Base-by-base conservation (phyloP, 2,888 invertebrate species). In the Gymnocheta viridis region DNA sequence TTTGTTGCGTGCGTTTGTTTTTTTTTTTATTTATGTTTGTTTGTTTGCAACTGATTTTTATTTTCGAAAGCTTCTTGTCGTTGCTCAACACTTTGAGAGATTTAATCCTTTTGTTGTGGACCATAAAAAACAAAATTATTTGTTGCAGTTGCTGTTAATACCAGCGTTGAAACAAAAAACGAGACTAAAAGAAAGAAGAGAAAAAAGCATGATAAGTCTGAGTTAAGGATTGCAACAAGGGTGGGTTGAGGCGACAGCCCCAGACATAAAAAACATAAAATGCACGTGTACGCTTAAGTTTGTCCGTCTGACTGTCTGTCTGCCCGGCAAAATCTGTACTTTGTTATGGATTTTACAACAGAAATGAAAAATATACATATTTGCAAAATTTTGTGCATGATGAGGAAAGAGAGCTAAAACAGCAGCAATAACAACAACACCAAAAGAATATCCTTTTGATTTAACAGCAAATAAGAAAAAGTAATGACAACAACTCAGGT, bases 21-120 rank as follows among this genome's bases (percentile, higher is more conserved):
- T 24, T 44, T 32, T 67, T 58, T 44, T 3, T 4, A 6, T 29
- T 64, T 4, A 10, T 24, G n/a, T 22, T 51, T 51, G 10, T 14
- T 2, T 32, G 10, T 32, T 3, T 12, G 41, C 14, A 19, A 38
- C n/a, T 14, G 60, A 60, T 60, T 60, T 32, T 64, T 14, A 32
- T 51, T 27, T 51, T 29, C n/a, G 10, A 35, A 6, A 29, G 44
- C 66, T 22, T 38, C 67, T 67, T 51, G 27, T 54, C 41, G 22
- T 74, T 81, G 60, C 32, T 67, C 62, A 82, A 67, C 66, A 67
- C 56, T 58, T 49, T 64, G 66, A 17, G 19, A 62, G 44, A 76
- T 17, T 73, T 84, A 81, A 84, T 81, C 84, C 84, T 84, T 72
- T 73, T 78, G 77, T 81, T 78, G 77, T 69, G 72, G 60, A 72